Evolutionary conservation across 2,797 vertebrate species (phyloP).

Genomic region (Callimico goeldii): DNA sequence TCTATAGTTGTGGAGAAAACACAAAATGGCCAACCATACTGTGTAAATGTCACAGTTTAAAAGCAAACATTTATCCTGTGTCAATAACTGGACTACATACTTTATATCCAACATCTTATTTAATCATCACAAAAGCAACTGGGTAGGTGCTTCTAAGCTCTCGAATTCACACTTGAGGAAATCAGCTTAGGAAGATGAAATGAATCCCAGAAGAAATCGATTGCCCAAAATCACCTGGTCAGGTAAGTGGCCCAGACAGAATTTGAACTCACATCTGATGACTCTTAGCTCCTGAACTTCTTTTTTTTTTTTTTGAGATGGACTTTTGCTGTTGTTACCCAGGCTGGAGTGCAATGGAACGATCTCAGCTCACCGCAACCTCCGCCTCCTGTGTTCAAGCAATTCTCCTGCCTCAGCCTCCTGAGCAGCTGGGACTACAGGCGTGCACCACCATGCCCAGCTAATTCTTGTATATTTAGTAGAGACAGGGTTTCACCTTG

Average conservation of each 20-base stretch:
- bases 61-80: constrained; percentile 3
- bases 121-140: neutral
- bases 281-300: neutral
- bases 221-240: neutral
- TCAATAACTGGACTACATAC: neutral
- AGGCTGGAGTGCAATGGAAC: no score
- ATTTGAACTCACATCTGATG: neutral
- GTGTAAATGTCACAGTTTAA: neutral
- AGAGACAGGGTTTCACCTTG: no score
- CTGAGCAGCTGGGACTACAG: no score
- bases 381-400: no score
- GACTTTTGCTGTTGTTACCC: no score
- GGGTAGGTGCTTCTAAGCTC: neutral
- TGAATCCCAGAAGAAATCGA: neutral
- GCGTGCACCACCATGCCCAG: no score
- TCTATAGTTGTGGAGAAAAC: neutral
- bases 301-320: no score
- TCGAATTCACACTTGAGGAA: neutral
- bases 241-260: neutral
- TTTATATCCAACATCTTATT: neutral
- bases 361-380: no score
- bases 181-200: neutral
- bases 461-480: no score
- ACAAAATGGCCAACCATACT: neutral
- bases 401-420: no score